phyloP scores from a whole-genome alignment of 2,113 vertebrate genomes.

The Chaenocephalus aceratus region DNA sequence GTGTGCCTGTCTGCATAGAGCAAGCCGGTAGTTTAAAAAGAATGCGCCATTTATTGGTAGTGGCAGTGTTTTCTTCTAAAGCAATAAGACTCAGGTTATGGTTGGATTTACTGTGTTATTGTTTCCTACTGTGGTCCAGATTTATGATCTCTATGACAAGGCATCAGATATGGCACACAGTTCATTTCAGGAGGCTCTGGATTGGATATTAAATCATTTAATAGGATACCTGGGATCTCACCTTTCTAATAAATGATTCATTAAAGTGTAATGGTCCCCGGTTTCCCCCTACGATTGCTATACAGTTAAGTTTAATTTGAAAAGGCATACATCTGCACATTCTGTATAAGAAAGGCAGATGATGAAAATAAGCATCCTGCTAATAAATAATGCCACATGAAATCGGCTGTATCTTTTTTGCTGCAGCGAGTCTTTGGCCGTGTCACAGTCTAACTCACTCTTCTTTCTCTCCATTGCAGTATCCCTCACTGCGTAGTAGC shows the following conservation, averaged over 20 bases:
- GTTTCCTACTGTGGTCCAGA: conserved; percentile 1
- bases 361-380: conserved; percentile 24
- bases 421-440: conserved; percentile 45
- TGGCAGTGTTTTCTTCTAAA: conserved; percentile 15
- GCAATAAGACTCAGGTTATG: not conserved
- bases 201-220: conserved; percentile 77
- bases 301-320: conserved; percentile 30
- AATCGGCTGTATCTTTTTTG: conserved; percentile 41
- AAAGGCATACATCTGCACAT: not conserved
- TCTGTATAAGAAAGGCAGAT: not conserved
- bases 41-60: not conserved
- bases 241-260: conserved; percentile 78
- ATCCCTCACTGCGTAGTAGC: conserved; percentile 82
- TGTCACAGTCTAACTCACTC: conserved; percentile 45
- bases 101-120: conserved; percentile 9
- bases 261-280: conserved; percentile 55
- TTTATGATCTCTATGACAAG: conserved; percentile 17
- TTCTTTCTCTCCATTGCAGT: conserved; percentile 68
- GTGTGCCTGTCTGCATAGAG: conserved; percentile 12
- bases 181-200: conserved; percentile 45
- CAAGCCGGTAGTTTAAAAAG: conserved; percentile 11
- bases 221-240: conserved; percentile 71
- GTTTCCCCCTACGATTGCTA: conserved; percentile 47
- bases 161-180: conserved; percentile 23
- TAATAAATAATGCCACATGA: conserved; percentile 54